Evolutionary conservation across 2,888 invertebrate species (phyloP), one percentile per base, ranked within the genome.

Genomic region (Leptopilina myrica): DNA sequence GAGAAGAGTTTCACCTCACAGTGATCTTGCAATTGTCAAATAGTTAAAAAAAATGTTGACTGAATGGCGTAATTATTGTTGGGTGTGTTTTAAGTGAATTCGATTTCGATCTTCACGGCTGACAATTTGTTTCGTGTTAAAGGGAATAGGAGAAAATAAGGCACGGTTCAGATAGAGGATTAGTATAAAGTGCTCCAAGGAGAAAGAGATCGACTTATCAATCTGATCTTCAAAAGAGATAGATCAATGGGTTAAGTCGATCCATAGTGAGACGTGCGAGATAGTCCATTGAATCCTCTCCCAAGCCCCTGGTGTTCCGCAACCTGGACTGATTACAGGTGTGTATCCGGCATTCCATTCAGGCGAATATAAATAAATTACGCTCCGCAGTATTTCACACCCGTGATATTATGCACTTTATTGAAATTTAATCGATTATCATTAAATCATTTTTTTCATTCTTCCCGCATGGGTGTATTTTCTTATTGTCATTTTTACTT

Each of bases 321-420:
- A 73, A 73, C 33, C 73, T 59, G 33, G 14, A 56, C 73, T 56
- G 40, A 56, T 84, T 79, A 84, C 85, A 86, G 86, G 87, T 87
- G 86, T 83, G 84, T 87, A 87, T 88, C 87, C 87, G 87, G 86
- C 84, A 79, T 81, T 79, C 86, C 83, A 82, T 82, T 84, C 84
- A 82, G 81, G 78, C 86, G 80, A 73, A 73, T 73, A 33, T 4
- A 53, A 14, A 14, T 49, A 20, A 20, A 49, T 11, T 49, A 9
- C 49, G 11, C 49, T 66, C 15, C 43, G n/a, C 26, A 40, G 66
- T 5, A 33, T 33, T 33, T 66, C 46, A 46, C 8, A 46, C 46
- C 1, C 7, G 20, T 20, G 20, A 20, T 20, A 46, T 46, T 20
- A 46, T 46, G 46, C 8, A 46, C 8, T 9, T 9, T 1, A 46